These are phyloP conservation scores for Melipona quadrifasciata DNA, from an alignment of 1,140 invertebrate species.

Conservation along the genomic window DNA sequence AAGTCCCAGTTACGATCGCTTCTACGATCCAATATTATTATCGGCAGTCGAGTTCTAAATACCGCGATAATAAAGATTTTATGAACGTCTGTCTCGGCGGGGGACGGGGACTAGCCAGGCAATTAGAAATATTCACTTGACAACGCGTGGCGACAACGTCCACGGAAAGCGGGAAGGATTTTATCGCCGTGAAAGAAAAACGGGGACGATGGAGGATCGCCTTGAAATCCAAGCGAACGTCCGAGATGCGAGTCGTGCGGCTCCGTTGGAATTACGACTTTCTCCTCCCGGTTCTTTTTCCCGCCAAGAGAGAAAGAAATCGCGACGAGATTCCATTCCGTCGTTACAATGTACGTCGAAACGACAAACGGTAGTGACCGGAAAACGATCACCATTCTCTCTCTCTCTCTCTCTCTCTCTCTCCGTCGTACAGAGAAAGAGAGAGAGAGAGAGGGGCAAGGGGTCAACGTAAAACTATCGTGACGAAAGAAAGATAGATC, in stretches of 20 bases:
- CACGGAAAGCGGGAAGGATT: constrained; percentile 53
- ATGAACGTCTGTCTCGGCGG: constrained; percentile 57
- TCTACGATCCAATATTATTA: constrained; percentile 27
- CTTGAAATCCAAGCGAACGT: constrained; percentile 34
- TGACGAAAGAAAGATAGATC: neutral
- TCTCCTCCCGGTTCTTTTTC: constrained; percentile 39
- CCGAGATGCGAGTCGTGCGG: constrained; percentile 55
- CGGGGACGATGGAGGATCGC: neutral
- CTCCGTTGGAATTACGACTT: constrained; percentile 72
- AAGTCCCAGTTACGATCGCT: constrained; percentile 58
- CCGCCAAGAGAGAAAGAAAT: constrained; percentile 4
- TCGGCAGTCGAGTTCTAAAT: constrained; percentile 65
- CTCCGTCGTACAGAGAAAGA: no score
- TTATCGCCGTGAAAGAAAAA: constrained; percentile 57
- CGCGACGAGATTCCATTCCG: constrained; percentile 2
- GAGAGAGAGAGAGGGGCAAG: no score
- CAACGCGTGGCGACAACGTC: neutral
- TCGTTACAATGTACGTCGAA: constrained; percentile 55
- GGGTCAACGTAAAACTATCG: constrained; percentile 24
- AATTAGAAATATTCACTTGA: constrained; percentile 76
- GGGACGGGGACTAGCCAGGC: constrained; percentile 15
- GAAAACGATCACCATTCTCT: constrained; percentile 22
- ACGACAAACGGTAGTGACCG: constrained; percentile 8
- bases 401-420: neutral
- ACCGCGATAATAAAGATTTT: constrained; percentile 74